Percentiles rank a stretch among this genome's conserved stretches.
Evolutionary conservation across 2,888 invertebrate genomes (phyloP).

Genomic region (Eudemis profundana): DNA sequence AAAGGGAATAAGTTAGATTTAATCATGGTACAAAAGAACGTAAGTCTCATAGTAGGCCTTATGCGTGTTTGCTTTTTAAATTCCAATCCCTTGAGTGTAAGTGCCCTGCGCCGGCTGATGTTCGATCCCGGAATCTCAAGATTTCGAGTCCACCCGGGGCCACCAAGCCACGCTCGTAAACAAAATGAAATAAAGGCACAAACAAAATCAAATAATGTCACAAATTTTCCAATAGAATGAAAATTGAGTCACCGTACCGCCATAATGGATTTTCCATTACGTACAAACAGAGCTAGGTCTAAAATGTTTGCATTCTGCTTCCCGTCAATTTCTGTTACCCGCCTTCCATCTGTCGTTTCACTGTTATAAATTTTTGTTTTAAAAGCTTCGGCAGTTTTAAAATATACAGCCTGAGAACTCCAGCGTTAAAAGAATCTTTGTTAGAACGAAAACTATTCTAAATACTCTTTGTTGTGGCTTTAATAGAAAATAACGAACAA

Average conservation of each 20-base stretch:
- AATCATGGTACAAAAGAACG: too few relatives aligned
- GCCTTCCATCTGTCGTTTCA: background rate
- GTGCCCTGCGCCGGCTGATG: too few relatives aligned
- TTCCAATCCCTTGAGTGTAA: too few relatives aligned
- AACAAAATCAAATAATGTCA: background rate
- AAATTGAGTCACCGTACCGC: conserved; percentile 2
- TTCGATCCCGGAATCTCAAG: too few relatives aligned
- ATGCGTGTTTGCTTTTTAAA: too few relatives aligned
- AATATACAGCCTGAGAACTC: background rate
- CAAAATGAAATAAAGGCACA: background rate
- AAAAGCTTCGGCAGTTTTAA: background rate
- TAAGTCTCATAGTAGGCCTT: too few relatives aligned
- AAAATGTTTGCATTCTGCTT: conserved; percentile 5
- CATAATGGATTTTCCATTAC: conserved; percentile 28
- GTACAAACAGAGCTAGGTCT: conserved; percentile 5
- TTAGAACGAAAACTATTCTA: background rate
- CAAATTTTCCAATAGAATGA: background rate
- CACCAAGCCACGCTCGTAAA: too few relatives aligned
- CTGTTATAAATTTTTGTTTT: conserved; percentile 1
- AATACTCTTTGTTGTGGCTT: background rate
- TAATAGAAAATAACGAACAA: background rate
- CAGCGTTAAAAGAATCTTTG: background rate
- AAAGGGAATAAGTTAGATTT: too few relatives aligned
- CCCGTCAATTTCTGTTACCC: conserved; percentile 2
- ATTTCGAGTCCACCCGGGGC: too few relatives aligned